A percentile compares a stretch with the other conserved stretches of the same genome.
These are phyloP conservation scores for Alviniconcha marisindica DNA, from an alignment of 1,140 invertebrate genomes.

Conservation along the genomic window DNA sequence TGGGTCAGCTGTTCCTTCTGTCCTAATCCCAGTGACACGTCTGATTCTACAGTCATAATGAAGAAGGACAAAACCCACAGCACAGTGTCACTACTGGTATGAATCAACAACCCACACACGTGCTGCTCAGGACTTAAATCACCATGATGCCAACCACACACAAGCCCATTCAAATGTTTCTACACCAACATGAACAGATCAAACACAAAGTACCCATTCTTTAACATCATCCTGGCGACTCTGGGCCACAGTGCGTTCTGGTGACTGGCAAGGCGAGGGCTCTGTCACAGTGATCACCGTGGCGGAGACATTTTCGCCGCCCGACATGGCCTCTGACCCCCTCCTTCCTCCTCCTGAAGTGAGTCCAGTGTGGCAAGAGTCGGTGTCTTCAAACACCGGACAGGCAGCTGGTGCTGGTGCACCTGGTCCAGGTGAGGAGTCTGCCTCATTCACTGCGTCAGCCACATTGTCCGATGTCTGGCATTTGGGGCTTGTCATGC, in stretches of 20 bases:
- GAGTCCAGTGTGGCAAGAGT: constrained; percentile 1
- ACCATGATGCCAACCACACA: too few relatives aligned
- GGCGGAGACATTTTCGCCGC: not conserved
- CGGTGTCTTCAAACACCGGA: constrained; percentile 12
- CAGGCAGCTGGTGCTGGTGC: not conserved
- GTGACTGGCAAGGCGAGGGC: constrained; percentile 31
- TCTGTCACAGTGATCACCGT: constrained; percentile 31
- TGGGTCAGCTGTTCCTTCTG: too few relatives aligned
- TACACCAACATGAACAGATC: not conserved
- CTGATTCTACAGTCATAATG: too few relatives aligned
- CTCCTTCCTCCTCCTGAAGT: constrained; percentile 12
- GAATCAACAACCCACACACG: too few relatives aligned
- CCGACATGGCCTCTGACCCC: constrained; percentile 11
- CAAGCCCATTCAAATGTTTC: too few relatives aligned
- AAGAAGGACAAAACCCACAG: too few relatives aligned
- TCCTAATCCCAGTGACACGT: too few relatives aligned
- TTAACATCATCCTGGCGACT: constrained; percentile 33
- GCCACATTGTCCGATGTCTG: too few relatives aligned
- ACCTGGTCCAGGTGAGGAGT: not conserved
- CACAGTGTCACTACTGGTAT: too few relatives aligned
- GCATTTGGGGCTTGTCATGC: too few relatives aligned
- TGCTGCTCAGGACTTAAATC: too few relatives aligned
- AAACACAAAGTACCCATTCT: constrained; percentile 25
- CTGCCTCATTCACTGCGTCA: not conserved
- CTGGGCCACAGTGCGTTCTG: constrained; percentile 25